Conservation (phyloP, 1,140 invertebrate species). For the Sycobia sp. region DNA sequence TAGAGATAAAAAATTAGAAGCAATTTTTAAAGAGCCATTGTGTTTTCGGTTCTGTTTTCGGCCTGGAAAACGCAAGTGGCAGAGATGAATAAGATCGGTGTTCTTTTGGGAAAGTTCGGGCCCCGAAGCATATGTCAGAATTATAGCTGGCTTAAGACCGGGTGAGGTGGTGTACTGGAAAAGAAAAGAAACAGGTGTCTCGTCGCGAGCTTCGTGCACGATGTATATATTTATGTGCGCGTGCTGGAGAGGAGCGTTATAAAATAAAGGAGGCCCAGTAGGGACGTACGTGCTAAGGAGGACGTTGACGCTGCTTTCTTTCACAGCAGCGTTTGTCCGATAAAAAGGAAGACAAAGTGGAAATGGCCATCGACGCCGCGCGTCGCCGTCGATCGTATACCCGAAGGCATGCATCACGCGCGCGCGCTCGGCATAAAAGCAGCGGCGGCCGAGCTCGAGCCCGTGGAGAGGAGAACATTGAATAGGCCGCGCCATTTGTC, state of each 20-base stretch:
- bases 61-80: constrained; percentile 18
- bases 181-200: neutral
- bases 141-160: too few species aligned
- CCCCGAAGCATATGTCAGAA: constrained; percentile 34
- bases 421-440: neutral
- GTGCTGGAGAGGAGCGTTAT: too few species aligned
- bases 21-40: constrained; percentile 42
- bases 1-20: constrained; percentile 39
- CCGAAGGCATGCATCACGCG: too few species aligned
- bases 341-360: constrained; percentile 3
- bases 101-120: too few species aligned
- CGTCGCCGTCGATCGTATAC: too few species aligned
- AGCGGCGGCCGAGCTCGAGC: too few species aligned
- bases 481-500: constrained; percentile 6
- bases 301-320: neutral
- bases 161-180: too few species aligned
- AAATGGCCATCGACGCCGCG: constrained; percentile 9
- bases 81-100: too few species aligned
- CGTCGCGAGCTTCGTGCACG: neutral
- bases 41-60: too few species aligned
- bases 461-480: neutral
- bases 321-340: neutral
- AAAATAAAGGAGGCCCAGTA: too few species aligned
- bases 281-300: neutral
- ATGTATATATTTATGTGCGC: neutral